A percentile compares a stretch with the other conserved stretches of the same genome.
Evolutionary conservation across 2,888 invertebrate species (phyloP).

Genomic region (Geotrupes spiniger): DNA sequence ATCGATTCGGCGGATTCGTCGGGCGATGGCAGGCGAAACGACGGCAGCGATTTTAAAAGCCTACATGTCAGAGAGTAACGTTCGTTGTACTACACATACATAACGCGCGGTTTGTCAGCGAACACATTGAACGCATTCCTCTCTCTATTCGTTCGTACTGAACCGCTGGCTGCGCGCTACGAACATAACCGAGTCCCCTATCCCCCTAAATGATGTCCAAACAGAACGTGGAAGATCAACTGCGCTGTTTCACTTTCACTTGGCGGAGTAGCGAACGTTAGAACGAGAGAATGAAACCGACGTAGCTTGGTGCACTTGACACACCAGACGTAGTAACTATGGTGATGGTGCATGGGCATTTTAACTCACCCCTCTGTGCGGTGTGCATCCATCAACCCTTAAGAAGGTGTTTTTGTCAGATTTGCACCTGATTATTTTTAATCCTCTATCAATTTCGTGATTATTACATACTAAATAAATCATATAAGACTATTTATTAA

Average conservation of each 20-base stretch:
- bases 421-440: constrained; percentile 31
- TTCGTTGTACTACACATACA: not conserved
- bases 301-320: constrained; percentile 22
- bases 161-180: constrained; percentile 30
- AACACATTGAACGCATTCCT: constrained; percentile 15
- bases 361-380: constrained; percentile 44
- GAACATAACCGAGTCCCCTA: constrained; percentile 27
- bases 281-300: constrained; percentile 23
- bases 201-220: constrained; percentile 26
- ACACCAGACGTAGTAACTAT: constrained; percentile 26
- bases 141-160: constrained; percentile 30
- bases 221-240: constrained; percentile 4
- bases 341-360: constrained; percentile 24
- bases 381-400: constrained; percentile 29
- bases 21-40: no score
- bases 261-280: constrained; percentile 12
- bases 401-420: constrained; percentile 21
- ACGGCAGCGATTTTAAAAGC: no score
- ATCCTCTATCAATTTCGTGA: not conserved
- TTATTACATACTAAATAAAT: not conserved
- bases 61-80: not conserved
- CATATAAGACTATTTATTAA: no score
- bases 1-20: no score
- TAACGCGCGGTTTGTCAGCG: constrained; percentile 6
- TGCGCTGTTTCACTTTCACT: constrained; percentile 24